These are phyloP conservation scores for Branchinecta lindahli DNA, from an alignment of 1,140 invertebrate genomes.

Conservation along the genomic window DNA sequence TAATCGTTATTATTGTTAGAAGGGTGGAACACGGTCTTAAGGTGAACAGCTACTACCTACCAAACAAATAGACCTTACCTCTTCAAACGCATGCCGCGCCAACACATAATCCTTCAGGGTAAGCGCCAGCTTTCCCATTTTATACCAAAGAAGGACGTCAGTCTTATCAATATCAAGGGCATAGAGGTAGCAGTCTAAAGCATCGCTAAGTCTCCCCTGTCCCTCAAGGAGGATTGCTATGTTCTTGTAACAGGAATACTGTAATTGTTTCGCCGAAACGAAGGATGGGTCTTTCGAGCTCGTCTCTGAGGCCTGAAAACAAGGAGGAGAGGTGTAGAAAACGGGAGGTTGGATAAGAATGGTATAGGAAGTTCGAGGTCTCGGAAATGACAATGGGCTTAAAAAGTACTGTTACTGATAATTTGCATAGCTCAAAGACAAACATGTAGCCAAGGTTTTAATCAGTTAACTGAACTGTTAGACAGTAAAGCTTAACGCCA, in stretches of 20 bases:
- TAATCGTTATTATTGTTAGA: too few relatives aligned
- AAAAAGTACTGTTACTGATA: too few relatives aligned
- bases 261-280: not conserved
- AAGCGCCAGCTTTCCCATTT: not conserved
- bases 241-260: conserved; percentile 7
- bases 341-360: too few relatives aligned
- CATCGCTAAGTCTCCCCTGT: not conserved
- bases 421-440: too few relatives aligned
- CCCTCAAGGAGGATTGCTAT: not conserved
- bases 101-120: not conserved
- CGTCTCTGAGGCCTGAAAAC: not conserved
- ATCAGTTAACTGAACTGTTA: too few relatives aligned
- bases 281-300: not conserved
- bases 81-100: not conserved
- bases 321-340: too few relatives aligned
- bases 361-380: too few relatives aligned
- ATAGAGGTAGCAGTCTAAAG: not conserved
- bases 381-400: too few relatives aligned
- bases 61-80: not conserved
- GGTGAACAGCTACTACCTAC: too few relatives aligned
- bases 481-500: too few relatives aligned
- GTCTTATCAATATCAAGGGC: not conserved
- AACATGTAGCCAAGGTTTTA: too few relatives aligned
- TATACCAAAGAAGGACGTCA: not conserved
- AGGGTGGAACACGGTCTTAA: too few relatives aligned